Base-by-base conservation (phyloP, 2,888 invertebrate species). In the Lasioglossum leucozonium region DNA sequence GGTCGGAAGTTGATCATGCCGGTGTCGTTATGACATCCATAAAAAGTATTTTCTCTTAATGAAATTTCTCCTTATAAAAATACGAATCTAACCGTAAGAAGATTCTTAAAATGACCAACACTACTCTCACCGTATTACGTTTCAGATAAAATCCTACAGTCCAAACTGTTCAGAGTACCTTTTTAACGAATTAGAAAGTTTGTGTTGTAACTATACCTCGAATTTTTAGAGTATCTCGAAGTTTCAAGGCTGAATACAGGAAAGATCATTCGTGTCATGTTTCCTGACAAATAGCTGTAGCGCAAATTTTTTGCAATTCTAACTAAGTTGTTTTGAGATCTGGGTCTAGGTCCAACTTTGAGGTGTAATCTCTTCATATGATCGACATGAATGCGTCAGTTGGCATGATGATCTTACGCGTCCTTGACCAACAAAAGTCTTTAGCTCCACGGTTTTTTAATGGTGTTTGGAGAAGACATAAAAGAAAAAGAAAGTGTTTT, bases 111-210 rank as follows among this genome's bases (percentile, higher is more conserved):
- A 22, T 13, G 22, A 8, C 6, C 1, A 8, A 6, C 47, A 22
- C 47, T 8, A 22, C 47, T 18, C 22, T 51, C 47, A 2, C 4
- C 47, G 47, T 51, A 6, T 51, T 51, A 22, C 22, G 47, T 51
- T 6, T 51, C 22, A 6, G 47, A 22, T 51, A 22, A 51, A 51
- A 22, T 51, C 22, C 22, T 8, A 51, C 22, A 8, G 22, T 51
- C 22, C 18, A 6, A 22, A 55, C 55, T n/a, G 55, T n/a, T 11
- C 2, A 2, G 22, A 22, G 51, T 55, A 55, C 1, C n/a, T 55
- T n/a, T n/a, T 55, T n/a, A 55, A 55, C 55, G 55, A n/a, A n/a
- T 55, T 55, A 55, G 55, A 55, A 55, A 55, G 55, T 55, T n/a
- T 0, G 55, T 55, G 55, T 55, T 55, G 55, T n/a, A 55, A 55